Evolutionary conservation across 2,797 vertebrate genomes (phyloP).

Genomic region (Semaprochilodus insignis): DNA sequence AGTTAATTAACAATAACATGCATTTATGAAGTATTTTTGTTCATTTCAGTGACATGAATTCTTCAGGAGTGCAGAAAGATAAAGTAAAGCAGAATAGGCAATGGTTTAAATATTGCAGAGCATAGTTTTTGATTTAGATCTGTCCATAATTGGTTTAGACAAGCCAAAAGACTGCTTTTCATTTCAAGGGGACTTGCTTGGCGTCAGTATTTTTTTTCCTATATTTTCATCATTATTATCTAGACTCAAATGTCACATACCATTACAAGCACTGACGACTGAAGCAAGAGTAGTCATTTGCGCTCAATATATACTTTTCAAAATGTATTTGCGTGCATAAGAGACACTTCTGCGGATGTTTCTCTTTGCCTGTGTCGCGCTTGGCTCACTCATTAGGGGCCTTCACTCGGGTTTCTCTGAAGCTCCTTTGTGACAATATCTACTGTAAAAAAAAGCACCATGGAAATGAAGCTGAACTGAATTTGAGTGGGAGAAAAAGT

Average conservation of each 20-base stretch:
- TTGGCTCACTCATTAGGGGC: background rate
- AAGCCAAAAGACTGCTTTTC: background rate
- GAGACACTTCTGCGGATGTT: background rate
- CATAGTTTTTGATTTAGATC: background rate
- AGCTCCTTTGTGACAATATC: background rate
- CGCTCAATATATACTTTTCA: background rate
- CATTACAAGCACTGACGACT: background rate
- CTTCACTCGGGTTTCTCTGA: background rate
- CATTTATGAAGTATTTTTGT: background rate
- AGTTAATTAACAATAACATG: too few relatives aligned
- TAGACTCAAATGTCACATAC: constrained; percentile 2
- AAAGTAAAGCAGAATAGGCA: background rate
- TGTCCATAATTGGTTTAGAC: constrained; percentile 8
- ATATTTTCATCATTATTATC: background rate
- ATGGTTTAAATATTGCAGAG: background rate
- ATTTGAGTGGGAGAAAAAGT: background rate
- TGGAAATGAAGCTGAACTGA: background rate
- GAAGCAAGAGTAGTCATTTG: constrained; percentile 3
- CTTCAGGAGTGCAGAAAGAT: background rate
- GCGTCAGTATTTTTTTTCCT: background rate
- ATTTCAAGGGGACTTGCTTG: background rate
- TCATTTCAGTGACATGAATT: background rate
- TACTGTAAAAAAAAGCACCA: background rate
- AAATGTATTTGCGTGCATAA: background rate
- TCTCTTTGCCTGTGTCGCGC: background rate